Evolutionary conservation across 1,140 invertebrate species (phyloP).

Genomic region (Campoletis sonorensis): DNA sequence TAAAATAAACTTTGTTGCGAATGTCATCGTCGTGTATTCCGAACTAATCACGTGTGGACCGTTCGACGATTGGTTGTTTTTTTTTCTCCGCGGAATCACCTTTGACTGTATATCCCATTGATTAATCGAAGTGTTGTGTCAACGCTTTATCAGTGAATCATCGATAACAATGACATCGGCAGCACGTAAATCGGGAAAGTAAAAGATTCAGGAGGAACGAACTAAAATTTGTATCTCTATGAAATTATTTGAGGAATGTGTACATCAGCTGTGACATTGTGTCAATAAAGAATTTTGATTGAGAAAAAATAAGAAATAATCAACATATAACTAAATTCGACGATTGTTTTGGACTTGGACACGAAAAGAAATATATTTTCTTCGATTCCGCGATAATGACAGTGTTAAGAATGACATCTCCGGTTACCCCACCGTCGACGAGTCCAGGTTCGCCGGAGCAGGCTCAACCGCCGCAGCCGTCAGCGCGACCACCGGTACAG

Average conservation of each 20-base stretch:
- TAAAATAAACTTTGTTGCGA: neutral
- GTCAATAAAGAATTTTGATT: neutral
- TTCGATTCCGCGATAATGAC: constrained; percentile 66
- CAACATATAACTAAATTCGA: neutral
- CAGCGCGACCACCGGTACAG: constrained; percentile 60
- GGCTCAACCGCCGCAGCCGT: constrained; percentile 61
- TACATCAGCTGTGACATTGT: neutral
- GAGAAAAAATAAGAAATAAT: too few relatives aligned
- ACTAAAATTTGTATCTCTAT: neutral
- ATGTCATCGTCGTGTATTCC: neutral
- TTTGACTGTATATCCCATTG: neutral
- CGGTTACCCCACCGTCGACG: constrained; percentile 69
- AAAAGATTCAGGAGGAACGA: too few relatives aligned
- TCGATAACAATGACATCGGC: neutral
- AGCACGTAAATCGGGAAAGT: neutral
- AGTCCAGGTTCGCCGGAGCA: constrained; percentile 65
- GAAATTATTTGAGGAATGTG: neutral
- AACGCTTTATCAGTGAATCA: neutral
- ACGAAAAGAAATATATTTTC: neutral
- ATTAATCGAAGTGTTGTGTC: neutral
- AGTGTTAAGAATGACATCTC: constrained; percentile 73
- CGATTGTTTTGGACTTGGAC: too few relatives aligned
- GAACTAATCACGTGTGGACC: neutral
- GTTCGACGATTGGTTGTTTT: neutral
- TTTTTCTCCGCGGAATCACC: neutral